Evolutionary conservation across 1,140 invertebrate genomes (phyloP).

Genomic region (Drosophila nebulosa): DNA sequence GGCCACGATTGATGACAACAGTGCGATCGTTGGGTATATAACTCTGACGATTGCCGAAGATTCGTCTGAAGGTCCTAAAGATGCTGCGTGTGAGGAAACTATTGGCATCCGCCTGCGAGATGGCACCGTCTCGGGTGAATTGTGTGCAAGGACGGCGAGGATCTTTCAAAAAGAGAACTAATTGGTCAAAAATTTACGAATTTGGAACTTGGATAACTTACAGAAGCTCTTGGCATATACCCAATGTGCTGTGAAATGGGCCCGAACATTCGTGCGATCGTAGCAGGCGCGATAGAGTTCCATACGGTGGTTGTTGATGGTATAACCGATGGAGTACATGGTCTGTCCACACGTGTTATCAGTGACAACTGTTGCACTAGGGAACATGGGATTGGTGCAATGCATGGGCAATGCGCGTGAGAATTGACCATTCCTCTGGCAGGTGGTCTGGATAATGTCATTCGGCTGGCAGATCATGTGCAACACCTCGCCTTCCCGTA

Average conservation of each 20-base stretch:
- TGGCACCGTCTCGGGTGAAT: conserved; percentile 17
- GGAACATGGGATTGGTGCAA: conserved; percentile 10
- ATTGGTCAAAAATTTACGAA: background rate
- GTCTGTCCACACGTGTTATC: conserved; percentile 23
- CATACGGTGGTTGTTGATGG: conserved; percentile 9
- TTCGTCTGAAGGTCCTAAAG: conserved; percentile 18
- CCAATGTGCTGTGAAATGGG: conserved; percentile 14
- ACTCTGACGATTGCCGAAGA: conserved; percentile 20
- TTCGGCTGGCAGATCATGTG: conserved; percentile 30
- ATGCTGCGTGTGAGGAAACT: conserved; percentile 26
- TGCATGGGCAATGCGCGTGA: conserved; percentile 21
- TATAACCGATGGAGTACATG: conserved; percentile 41
- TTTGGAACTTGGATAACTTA: conserved; percentile 6
- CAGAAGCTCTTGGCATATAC: conserved; percentile 41
- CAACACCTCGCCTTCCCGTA: conserved; percentile 15
- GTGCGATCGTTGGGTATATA: conserved; percentile 31
- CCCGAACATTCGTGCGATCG: conserved; percentile 18
- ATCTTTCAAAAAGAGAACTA: background rate
- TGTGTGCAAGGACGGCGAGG: conserved; percentile 11
- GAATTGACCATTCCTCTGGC: conserved; percentile 1
- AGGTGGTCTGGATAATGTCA: conserved; percentile 25
- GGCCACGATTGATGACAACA: conserved; percentile 37
- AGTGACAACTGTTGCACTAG: conserved; percentile 12
- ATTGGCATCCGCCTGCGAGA: conserved; percentile 20
- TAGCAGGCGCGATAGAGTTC: conserved; percentile 47